Evolutionary conservation across 2,888 invertebrate genomes (phyloP), one percentile per base, ranked within the genome.

Genomic region (Erebia palarica): DNA sequence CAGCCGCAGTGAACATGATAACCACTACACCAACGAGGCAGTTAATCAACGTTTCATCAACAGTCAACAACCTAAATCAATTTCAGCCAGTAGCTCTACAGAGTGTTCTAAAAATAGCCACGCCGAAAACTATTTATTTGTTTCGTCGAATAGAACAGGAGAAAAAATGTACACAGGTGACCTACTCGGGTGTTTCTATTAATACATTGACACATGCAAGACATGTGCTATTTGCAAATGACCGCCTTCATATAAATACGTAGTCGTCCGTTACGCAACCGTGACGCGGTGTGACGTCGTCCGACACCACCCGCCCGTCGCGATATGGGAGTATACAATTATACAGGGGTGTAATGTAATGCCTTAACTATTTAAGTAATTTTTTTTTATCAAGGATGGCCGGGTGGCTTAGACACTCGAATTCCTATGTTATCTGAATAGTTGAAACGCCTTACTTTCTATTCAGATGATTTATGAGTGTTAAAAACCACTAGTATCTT

Each of bases 231-330:
- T 88, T 90, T 87, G 83, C 86, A 88, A 82, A 87, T 86, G 87
- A 83, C 85, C 76, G 83, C 70, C 78, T 81, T 79, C 79, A 81
- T 82, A 84, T 82, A 82, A 80, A 82, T 81, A 81, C 80, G 73
- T 75, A 73, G 72, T 65, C 60, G 70, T 47, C 78, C 80, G 81
- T 89, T 90, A 87, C 90, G 90, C 87, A 87, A 87, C 80, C 76
- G 83, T 89, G 90, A 90, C 90, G 91, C 80, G 82, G 27, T 27
- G 74, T 83, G 84, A 88, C 90, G 90, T 91, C 90, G 88, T 76
- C 44, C 73, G 77, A 77, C 80, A 76, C 75, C 78, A 65, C 68
- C 71, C 69, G 53, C 16, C n/a, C 65, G 65, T 73, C 73, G 73
- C 76, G 74, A 65, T 73, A 71, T 71, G 65, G 49, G 57, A 44